Percentiles rank a stretch among this genome's conserved stretches.
These are phyloP conservation scores for Temnothorax rugatulus DNA, from an alignment of 2,888 invertebrate genomes.

Conservation along the genomic window DNA sequence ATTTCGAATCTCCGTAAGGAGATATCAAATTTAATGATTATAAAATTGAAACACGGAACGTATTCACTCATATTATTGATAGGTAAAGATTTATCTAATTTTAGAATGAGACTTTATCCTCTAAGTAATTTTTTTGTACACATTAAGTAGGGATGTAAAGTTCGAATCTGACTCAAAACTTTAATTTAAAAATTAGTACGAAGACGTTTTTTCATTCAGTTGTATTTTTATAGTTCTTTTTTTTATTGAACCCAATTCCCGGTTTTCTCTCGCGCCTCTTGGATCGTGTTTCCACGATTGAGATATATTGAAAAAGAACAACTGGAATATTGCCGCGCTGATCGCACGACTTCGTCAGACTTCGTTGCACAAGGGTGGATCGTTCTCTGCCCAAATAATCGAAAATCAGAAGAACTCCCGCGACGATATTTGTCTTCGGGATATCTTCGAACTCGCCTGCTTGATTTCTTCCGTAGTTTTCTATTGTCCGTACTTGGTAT, in stretches of 20 bases:
- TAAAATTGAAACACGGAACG: neutral
- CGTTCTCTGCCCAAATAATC: conserved; percentile 35
- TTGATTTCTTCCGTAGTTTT: conserved; percentile 57
- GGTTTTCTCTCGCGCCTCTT: neutral
- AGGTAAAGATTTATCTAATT: neutral
- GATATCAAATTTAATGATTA: neutral
- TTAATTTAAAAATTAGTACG: neutral
- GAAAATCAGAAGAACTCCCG: conserved; percentile 47
- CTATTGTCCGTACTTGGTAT: conserved; percentile 51
- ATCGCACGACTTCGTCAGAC: conserved; percentile 36
- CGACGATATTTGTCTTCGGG: conserved; percentile 53
- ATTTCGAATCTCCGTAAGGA: neutral
- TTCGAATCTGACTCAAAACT: neutral
- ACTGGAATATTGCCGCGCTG: conserved; percentile 37
- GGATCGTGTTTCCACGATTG: conserved; percentile 23
- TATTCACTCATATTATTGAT: neutral
- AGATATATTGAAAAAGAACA: conserved; percentile 28
- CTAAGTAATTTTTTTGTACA: neutral
- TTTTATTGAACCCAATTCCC: neutral
- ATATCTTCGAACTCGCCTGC: conserved; percentile 26
- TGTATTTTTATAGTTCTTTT: neutral
- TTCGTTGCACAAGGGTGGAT: conserved; percentile 1
- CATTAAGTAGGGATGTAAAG: neutral
- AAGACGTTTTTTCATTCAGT: neutral
- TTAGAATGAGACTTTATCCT: neutral